phyloP scores from a whole-genome alignment of 64 coral and sea anemone species.

The Montipora sp. region DNA sequence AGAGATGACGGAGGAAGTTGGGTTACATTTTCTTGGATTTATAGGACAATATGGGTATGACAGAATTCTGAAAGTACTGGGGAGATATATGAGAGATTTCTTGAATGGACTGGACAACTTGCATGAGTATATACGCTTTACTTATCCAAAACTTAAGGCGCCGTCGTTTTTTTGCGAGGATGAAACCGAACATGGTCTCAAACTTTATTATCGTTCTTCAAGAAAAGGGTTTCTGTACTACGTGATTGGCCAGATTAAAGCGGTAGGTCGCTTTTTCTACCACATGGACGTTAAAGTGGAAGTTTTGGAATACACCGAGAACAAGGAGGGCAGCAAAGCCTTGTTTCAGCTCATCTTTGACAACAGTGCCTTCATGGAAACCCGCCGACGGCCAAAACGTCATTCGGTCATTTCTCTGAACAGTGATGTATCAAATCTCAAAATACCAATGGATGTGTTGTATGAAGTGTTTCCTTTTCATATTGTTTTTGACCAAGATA shows the following conservation, averaged over 20 bases:
- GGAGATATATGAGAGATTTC: conserved; percentile 90
- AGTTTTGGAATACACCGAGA: conserved; percentile 64
- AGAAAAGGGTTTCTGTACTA: conserved; percentile 81
- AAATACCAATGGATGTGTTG: conserved; percentile 89
- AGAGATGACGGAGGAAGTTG: conserved; percentile 53
- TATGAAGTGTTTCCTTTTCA: conserved; percentile 97
- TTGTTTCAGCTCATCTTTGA: conserved; percentile 76
- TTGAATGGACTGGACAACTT: conserved; percentile 89
- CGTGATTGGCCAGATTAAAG: conserved; percentile 88
- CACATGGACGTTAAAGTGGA: conserved; percentile 78
- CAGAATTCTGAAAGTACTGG: conserved; percentile 81
- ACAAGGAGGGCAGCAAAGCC: conserved; percentile 62
- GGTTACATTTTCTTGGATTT: conserved; percentile 73
- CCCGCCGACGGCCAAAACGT: conserved; percentile 72
- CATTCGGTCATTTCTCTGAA: conserved; percentile 85
- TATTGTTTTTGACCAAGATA: conserved; percentile 79
- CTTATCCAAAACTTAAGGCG: conserved; percentile 88
- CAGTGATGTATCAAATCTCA: conserved; percentile 70
- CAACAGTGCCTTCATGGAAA: conserved; percentile 76
- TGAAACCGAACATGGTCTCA: conserved; percentile 83
- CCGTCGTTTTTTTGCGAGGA: conserved; percentile 91
- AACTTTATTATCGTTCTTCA: conserved; percentile 86
- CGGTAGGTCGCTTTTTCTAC: conserved; percentile 80
- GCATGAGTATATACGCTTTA: conserved; percentile 87
- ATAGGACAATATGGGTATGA: conserved; percentile 92